Conservation (phyloP, 2,888 invertebrate genomes). For the Scaeva pyrastri region DNA sequence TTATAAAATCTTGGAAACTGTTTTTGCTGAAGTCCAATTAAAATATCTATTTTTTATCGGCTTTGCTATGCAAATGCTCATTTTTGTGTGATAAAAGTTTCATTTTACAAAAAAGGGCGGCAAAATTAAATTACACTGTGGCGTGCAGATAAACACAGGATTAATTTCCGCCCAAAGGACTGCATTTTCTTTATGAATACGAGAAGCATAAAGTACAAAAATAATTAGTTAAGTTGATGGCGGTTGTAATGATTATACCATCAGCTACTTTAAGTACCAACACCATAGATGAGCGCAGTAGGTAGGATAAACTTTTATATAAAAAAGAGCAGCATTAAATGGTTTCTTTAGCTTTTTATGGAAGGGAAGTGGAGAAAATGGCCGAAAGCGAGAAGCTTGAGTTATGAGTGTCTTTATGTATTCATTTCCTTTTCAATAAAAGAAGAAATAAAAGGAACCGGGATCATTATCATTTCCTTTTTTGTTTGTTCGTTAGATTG, state of each 20-base stretch:
- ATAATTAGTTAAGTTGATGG: conserved; percentile 32
- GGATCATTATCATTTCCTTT: conserved; percentile 11
- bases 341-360: conserved; percentile 8
- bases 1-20: neutral
- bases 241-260: conserved; percentile 14
- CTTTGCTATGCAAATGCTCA: conserved; percentile 1
- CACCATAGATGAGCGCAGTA: neutral
- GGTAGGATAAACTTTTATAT: too few relatives aligned
- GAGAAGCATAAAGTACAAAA: conserved; percentile 18
- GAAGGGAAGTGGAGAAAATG: conserved; percentile 17
- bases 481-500: conserved; percentile 3
- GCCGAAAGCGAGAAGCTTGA: conserved; percentile 33
- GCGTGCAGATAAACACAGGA: conserved; percentile 30
- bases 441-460: conserved; percentile 14
- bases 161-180: conserved; percentile 23
- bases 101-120: neutral
- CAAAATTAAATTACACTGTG: conserved; percentile 30
- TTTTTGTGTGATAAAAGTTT: conserved; percentile 4
- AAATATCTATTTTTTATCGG: neutral
- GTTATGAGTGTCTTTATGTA: conserved; percentile 37
- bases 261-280: neutral
- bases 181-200: conserved; percentile 22
- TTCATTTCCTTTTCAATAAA: conserved; percentile 28
- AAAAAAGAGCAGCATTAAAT: conserved; percentile 9
- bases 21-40: conserved; percentile 29